Evolutionary conservation across 2,888 invertebrate species (phyloP).

Genomic region (Mesorhabditis spiculigera): DNA sequence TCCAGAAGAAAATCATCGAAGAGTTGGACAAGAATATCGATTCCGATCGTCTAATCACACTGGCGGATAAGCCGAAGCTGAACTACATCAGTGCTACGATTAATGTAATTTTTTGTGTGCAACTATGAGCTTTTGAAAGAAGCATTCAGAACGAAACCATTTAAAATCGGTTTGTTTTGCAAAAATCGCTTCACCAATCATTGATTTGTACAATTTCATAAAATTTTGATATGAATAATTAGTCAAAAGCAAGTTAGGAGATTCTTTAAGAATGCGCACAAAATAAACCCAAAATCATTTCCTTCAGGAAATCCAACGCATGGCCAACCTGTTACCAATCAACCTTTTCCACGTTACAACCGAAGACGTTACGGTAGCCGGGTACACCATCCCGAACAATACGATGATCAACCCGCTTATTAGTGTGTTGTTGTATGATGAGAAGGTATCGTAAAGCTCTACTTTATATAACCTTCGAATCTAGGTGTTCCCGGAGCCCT

Average conservation of each 20-base stretch:
- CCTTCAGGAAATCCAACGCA: conserved; percentile 27
- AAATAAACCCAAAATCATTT: no score
- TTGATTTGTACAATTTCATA: no score
- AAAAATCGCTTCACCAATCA: no score
- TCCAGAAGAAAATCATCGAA: conserved; percentile 20
- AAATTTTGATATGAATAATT: no score
- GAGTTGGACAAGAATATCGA: conserved; percentile 25
- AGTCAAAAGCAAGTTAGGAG: no score
- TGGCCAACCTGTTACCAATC: conserved; percentile 29
- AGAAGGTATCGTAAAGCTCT: conserved; percentile 7
- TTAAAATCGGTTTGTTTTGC: no score
- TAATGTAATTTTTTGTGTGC: conserved; percentile 14
- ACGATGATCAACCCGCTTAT: conserved; percentile 29
- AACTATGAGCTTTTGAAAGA: no score
- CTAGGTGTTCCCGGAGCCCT: conserved; percentile 27
- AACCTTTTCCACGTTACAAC: conserved; percentile 21
- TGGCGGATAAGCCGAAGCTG: conserved; percentile 15
- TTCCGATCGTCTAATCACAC: conserved; percentile 24
- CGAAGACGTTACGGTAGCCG: conserved; percentile 18
- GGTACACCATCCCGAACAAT: conserved; percentile 17
- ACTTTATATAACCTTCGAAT: neutral
- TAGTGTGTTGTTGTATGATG: conserved; percentile 23
- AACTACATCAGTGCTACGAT: conserved; percentile 26
- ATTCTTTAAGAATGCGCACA: no score
- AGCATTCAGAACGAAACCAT: no score